Base-by-base conservation (phyloP, 2,797 vertebrate species). In the Helarctos malayanus region DNA sequence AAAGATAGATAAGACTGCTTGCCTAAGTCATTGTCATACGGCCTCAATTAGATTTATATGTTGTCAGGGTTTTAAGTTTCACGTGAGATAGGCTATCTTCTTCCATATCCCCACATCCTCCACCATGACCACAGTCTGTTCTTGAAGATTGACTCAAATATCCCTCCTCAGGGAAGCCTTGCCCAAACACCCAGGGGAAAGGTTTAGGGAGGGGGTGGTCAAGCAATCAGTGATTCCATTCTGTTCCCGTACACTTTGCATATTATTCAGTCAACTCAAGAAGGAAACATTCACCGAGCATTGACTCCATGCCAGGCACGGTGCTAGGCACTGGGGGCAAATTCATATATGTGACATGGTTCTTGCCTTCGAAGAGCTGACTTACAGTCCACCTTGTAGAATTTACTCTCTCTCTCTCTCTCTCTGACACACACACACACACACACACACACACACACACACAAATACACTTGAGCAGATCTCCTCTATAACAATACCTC, bases 401-500 rank as follows among this genome's bases (percentile, higher is more conserved):
- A 69, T 29, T 35, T 2, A 29, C n/a, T 52, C 89, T 94, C 27
- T 75, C 25, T 10, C 41, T 47, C 71, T 29, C 13, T 27, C 21
- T 71, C 35, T 41, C 21, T 41, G 21, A 54, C 14, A 49, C 5
- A 41, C 49, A 16, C 38, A 65, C 35, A 68, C 32, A 25, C 41
- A 71, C 90, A 56, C 32, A 12, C 32, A 19, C 54, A 41, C 41
- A 80, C 27, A 63, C 61, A 68, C 23, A 27, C 23, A 32, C 71
- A 38, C 41, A 57, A 59, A 75, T 76, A 49, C 25, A 29, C 73
- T 41, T 78, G 29, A 19, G 25, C 45, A 73, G 52, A 73, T 93
- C 75, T 96, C 92, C 84, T 56, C 86, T 85, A 1, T 63, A 91
- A 92, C 83, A 95, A 94, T 78, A 91, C 89, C 65, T 73, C 76